Conservation (phyloP, 2,797 vertebrate species). For the Eupleurogrammus muticus region DNA sequence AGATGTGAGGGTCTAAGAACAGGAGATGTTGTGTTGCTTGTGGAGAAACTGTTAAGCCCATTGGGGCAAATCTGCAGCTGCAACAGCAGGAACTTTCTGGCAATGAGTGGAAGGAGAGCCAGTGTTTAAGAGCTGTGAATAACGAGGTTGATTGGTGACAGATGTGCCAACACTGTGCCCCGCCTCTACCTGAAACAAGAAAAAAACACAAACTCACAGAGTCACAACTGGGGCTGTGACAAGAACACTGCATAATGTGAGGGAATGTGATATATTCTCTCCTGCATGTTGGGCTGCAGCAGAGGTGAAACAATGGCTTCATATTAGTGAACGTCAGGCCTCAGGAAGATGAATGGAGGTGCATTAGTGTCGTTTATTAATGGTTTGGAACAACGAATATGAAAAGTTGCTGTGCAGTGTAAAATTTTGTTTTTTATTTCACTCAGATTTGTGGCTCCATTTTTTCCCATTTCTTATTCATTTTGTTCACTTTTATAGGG, state of each 20-base stretch:
- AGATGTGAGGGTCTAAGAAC: too few species aligned
- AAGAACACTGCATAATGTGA: constrained; percentile 37
- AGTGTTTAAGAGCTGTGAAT: too few species aligned
- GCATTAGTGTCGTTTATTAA: constrained; percentile 70
- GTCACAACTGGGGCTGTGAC: too few species aligned
- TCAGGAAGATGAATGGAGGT: constrained; percentile 64
- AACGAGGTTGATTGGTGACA: too few species aligned
- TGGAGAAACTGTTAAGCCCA: too few species aligned
- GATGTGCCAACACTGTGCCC: too few species aligned
- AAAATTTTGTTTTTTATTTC: constrained; percentile 36
- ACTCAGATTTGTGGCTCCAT: constrained; percentile 3
- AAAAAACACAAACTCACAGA: too few species aligned
- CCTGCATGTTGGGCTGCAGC: constrained; percentile 18
- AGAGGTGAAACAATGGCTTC: constrained; percentile 45
- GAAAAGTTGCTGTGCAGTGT: constrained; percentile 45
- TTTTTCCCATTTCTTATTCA: not conserved
- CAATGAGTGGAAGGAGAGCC: too few species aligned
- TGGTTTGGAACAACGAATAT: constrained; percentile 60
- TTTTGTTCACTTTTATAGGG: constrained; percentile 25
- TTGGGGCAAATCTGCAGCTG: too few species aligned
- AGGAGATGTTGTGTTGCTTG: too few species aligned
- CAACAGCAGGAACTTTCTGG: too few species aligned
- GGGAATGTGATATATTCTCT: constrained; percentile 47
- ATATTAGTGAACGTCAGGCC: constrained; percentile 45
- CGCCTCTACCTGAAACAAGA: too few species aligned